Percentiles rank a stretch among this genome's conserved stretches.
These are phyloP conservation scores for Lytechinus variegatus DNA, from an alignment of 35 echinoderm and acorn worm species.

Conservation along the genomic window DNA sequence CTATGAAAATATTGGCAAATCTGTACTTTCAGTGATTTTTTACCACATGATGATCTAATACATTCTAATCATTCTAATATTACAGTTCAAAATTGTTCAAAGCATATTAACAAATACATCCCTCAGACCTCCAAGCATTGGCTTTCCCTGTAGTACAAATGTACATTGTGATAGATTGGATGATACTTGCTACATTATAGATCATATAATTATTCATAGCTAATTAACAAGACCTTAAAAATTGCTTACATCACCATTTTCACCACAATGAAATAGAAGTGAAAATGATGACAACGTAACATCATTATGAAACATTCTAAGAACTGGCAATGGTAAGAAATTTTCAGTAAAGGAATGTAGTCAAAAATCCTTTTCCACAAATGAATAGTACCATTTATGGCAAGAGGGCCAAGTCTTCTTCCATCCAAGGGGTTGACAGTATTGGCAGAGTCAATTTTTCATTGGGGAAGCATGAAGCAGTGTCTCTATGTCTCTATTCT, in stretches of 20 bases:
- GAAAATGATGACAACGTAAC: not conserved
- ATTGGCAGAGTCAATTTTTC: not conserved
- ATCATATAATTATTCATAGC: not conserved
- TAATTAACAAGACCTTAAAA: not conserved
- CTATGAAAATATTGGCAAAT: not conserved
- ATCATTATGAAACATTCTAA: not conserved
- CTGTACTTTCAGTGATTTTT: not conserved
- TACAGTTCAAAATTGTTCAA: not conserved
- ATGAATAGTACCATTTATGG: not conserved
- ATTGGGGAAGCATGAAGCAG: too few relatives aligned
- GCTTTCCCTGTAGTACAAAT: not conserved
- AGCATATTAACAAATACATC: not conserved
- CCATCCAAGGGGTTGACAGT: not conserved
- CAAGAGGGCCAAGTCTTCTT: not conserved
- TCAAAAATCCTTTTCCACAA: not conserved
- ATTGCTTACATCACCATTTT: not conserved
- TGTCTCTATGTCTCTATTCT: not conserved
- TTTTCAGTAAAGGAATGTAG: too few relatives aligned
- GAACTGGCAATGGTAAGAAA: not conserved
- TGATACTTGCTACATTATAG: not conserved
- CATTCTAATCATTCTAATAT: too few relatives aligned
- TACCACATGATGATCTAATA: too few relatives aligned
- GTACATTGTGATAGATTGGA: not conserved
- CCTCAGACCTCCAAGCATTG: not conserved
- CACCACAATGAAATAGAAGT: not conserved